phyloP scores from a whole-genome alignment of 2,797 vertebrate genomes.

The Phoeniculus purpureus region DNA sequence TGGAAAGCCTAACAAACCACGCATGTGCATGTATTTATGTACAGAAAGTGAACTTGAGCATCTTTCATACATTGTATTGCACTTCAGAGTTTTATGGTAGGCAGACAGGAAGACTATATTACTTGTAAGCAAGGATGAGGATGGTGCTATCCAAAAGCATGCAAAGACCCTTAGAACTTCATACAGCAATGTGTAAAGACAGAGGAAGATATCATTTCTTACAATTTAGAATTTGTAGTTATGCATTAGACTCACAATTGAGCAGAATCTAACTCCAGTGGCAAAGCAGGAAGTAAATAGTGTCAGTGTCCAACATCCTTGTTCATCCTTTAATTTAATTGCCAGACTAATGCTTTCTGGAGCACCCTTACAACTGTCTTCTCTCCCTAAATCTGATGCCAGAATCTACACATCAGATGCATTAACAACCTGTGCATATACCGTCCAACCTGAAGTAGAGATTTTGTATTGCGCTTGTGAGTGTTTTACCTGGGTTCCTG shows the following conservation, averaged over 20 bases:
- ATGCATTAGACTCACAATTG: neutral
- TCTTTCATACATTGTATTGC: neutral
- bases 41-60: neutral
- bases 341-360: neutral
- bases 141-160: neutral
- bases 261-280: neutral
- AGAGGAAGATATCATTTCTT: neutral
- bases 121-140: neutral
- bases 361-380: neutral
- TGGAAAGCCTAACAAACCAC: neutral
- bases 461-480: accelerated
- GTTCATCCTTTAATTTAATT: neutral
- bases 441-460: neutral
- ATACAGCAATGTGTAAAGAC: neutral
- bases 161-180: neutral
- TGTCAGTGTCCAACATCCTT: neutral
- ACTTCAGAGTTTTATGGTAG: neutral
- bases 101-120: neutral
- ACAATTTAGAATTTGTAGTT: neutral
- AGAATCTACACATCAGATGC: neutral
- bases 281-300: neutral
- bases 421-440: neutral
- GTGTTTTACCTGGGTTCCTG: neutral
- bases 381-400: neutral
- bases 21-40: neutral